phyloP scores from a whole-genome alignment of 2,113 vertebrate species.

The Candoia aspera region DNA sequence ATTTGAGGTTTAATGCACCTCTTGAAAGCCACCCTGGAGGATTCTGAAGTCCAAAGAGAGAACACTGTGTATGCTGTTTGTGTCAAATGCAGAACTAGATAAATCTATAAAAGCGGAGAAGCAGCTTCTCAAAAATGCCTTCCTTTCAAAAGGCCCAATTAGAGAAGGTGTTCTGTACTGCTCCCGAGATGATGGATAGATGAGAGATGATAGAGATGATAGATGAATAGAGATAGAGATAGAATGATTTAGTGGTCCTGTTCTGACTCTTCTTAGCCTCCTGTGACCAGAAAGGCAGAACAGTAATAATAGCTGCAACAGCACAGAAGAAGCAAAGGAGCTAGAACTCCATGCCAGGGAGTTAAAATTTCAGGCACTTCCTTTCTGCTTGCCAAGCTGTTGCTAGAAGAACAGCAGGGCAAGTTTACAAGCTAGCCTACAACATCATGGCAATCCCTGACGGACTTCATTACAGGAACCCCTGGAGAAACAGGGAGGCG shows the following conservation, averaged over 20 bases:
- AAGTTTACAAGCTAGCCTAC: neutral
- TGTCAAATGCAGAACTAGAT: neutral
- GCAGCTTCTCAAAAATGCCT: neutral
- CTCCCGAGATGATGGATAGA: too few relatives aligned
- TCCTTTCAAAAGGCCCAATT: neutral
- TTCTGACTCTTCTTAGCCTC: neutral
- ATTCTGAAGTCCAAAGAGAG: neutral
- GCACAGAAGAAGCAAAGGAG: neutral
- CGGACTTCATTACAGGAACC: neutral
- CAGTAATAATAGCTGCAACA: neutral
- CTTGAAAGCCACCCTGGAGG: neutral
- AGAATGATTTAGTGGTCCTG: neutral
- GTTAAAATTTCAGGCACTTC: neutral
- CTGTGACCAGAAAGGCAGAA: neutral
- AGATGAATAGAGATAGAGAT: neutral
- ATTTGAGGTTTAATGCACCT: neutral
- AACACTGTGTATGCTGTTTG: neutral
- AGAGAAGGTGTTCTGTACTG: neutral
- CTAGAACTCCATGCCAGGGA: neutral
- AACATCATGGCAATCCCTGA: neutral
- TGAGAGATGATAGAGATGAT: neutral
- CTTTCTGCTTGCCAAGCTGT: neutral
- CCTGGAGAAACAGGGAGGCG: neutral
- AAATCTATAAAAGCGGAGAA: neutral
- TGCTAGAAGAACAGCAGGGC: neutral